Conservation (phyloP, 2,113 vertebrate species). For the Melanotaenia duboulayi region DNA sequence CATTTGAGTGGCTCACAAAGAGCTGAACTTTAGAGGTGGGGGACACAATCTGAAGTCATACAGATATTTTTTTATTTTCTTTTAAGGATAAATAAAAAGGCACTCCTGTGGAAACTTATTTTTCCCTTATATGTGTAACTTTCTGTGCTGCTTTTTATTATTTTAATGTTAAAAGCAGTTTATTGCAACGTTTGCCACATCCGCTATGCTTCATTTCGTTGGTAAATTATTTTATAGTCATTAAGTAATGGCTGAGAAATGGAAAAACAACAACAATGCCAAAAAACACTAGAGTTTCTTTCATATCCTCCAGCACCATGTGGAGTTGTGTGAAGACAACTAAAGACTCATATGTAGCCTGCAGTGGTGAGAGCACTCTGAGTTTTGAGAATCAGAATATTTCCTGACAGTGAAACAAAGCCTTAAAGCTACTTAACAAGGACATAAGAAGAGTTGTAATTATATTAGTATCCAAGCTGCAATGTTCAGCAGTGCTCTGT, state of each 20-base stretch:
- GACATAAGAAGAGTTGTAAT: no score
- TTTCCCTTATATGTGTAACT: no score
- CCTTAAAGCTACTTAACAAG: no score
- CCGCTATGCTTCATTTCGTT: not conserved
- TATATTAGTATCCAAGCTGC: no score
- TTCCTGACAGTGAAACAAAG: no score
- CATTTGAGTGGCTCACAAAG: slow-evolving; percentile 65
- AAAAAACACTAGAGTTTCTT: not conserved
- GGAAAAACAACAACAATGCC: not conserved
- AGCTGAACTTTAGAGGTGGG: slow-evolving; percentile 50
- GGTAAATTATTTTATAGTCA: not conserved
- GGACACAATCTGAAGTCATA: slow-evolving; percentile 15
- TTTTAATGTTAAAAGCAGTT: not conserved
- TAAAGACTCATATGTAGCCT: no score
- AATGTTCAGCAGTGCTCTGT: not conserved
- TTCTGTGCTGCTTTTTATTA: not conserved
- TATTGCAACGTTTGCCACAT: not conserved
- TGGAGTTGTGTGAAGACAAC: no score
- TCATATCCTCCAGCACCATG: no score
- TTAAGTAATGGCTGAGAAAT: not conserved
- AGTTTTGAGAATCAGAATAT: no score
- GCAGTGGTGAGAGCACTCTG: no score
- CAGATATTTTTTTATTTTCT: not conserved
- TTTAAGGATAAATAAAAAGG: slow-evolving; percentile 4
- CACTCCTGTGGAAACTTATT: not conserved